These are phyloP conservation scores for Nephrotoma guestfalica DNA, from an alignment of 2,888 invertebrate species.

Conservation along the genomic window DNA sequence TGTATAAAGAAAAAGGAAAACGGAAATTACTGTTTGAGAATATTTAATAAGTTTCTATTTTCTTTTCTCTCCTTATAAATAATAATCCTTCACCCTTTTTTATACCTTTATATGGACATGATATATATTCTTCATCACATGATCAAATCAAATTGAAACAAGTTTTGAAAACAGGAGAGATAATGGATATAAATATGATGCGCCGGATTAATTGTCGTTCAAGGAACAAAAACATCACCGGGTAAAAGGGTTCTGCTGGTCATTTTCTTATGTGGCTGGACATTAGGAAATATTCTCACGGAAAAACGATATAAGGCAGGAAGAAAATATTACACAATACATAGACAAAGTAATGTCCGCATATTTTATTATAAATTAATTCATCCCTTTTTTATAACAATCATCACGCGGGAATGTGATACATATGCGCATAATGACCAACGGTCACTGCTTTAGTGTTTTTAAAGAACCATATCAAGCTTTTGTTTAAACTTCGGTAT, in stretches of 20 bases:
- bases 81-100: background rate
- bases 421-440: background rate
- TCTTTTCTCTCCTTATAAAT: background rate
- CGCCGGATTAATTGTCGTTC: background rate
- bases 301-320: background rate
- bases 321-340: background rate
- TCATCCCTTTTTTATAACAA: background rate
- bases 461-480: background rate
- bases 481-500: background rate
- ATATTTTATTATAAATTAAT: background rate
- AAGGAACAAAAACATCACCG: background rate
- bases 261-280: background rate
- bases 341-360: slow-evolving; percentile 3
- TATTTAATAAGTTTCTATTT: slow-evolving; percentile 2
- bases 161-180: background rate
- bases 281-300: background rate
- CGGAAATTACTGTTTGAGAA: slow-evolving; percentile 3
- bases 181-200: background rate
- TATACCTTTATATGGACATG: background rate
- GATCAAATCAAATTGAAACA: slow-evolving; percentile 2
- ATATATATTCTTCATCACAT: background rate
- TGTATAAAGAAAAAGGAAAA: background rate
- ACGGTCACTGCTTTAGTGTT: background rate
- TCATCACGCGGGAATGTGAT: background rate
- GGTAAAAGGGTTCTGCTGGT: background rate